Evolutionary conservation across 2,888 invertebrate species (phyloP).

Genomic region (Clanis bilineata): DNA sequence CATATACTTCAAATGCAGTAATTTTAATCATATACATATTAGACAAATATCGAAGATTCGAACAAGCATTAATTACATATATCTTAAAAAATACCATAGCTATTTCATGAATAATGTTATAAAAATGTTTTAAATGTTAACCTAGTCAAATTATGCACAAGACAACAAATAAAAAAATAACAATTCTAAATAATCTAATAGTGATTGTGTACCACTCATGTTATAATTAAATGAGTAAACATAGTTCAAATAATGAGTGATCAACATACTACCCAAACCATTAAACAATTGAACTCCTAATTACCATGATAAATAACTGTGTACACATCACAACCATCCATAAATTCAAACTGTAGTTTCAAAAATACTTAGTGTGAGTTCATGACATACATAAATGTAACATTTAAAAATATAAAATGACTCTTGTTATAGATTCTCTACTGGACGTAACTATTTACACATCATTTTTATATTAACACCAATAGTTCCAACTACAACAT

Average conservation of each 20-base stretch:
- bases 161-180: neutral
- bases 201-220: neutral
- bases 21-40: neutral
- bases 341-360: slow-evolving; percentile 62
- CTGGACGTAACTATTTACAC: slow-evolving; percentile 54
- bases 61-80: neutral
- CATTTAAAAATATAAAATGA: slow-evolving; percentile 33
- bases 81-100: neutral
- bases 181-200: neutral
- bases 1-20: slow-evolving; percentile 35
- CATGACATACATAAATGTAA: slow-evolving; percentile 38
- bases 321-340: slow-evolving; percentile 68
- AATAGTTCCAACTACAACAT: slow-evolving; percentile 21
- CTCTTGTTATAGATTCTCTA: slow-evolving; percentile 37
- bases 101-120: neutral
- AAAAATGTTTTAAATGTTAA: neutral
- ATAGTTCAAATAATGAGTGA: neutral
- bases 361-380: slow-evolving; percentile 39
- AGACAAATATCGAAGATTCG: neutral
- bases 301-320: slow-evolving; percentile 10
- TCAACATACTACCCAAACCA: neutral
- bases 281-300: neutral
- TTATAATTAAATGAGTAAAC: neutral
- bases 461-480: slow-evolving; percentile 23
- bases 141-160: neutral